Evolutionary conservation across 64 coral and sea anemone genomes (phyloP), one percentile per base, ranked within the genome.

Genomic region (Cladopsammia gracilis): DNA sequence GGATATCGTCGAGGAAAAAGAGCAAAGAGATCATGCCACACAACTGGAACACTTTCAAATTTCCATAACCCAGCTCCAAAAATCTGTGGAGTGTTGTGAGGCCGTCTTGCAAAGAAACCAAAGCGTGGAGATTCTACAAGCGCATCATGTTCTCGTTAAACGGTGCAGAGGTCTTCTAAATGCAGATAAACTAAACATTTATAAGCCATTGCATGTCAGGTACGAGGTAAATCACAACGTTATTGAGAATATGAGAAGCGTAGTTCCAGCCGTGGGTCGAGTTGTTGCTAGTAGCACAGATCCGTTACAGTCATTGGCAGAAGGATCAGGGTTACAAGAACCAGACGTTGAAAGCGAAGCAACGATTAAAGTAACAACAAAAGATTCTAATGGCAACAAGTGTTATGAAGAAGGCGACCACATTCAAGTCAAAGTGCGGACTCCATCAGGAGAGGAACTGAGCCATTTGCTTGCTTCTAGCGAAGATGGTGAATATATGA

Each of bases 101-200:
- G 78, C 22, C 3, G 69, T 91, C 16, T 54, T 91, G 7, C 48
- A 83, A 24, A 70, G 89, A 54, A 83, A 83, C 62, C 12, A 22
- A 44, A 75, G 79, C 64, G 53, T 68, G 3, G 89, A 91, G 49
- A 91, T 62, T 72, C 50, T 91, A 48, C 66, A 82, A 23, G 43
- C 67, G 7, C 79, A 64, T 46, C 49, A 50, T 2, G 25, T 16
- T 48, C 48, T 59, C 44, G 83, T 62, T n/a, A 44, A 68, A 73
- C 48, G 78, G 5, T 61, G 16, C 23, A 79, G 79, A 67, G 78
- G 68, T 7, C 22, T 91, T 9, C 59, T 82, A 20, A 82, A 73
- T 49, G 50, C 57, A 65, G 70, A 53, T 25, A 73, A 80, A 91
- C 42, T 82, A 45, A 53, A 78, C 25, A 57, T 75, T 49, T 47